Evolutionary conservation across 1,140 invertebrate species (phyloP).

Genomic region (Steinernema khuongi): DNA sequence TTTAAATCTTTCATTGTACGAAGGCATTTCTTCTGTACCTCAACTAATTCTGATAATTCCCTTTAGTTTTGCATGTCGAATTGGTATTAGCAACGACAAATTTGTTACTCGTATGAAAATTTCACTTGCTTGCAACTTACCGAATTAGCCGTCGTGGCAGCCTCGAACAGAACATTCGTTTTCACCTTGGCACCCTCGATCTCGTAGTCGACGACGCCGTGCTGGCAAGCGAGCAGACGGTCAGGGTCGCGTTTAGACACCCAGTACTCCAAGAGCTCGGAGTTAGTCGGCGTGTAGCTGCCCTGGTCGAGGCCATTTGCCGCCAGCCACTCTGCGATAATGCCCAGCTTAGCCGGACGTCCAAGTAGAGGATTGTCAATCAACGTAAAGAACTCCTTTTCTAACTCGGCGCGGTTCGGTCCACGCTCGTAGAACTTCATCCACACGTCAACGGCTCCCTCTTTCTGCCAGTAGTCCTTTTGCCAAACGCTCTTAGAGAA

Average conservation of each 20-base stretch:
- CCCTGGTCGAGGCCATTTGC: conserved; percentile 57
- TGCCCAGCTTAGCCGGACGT: conserved; percentile 57
- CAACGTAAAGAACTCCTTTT: conserved; percentile 57
- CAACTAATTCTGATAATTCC: background rate
- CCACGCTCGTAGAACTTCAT: conserved; percentile 59
- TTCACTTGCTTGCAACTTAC: conserved; percentile 32
- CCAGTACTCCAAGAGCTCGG: conserved; percentile 57
- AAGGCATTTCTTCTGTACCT: too few relatives aligned
- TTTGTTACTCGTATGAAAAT: too few relatives aligned
- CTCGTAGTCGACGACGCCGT: conserved; percentile 56
- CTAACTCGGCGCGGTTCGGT: conserved; percentile 49
- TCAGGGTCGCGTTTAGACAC: conserved; percentile 57
- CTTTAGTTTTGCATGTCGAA: background rate
- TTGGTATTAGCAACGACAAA: conserved; percentile 3
- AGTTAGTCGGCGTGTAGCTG: conserved; percentile 57
- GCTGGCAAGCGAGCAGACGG: conserved; percentile 53
- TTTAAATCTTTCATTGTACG: too few relatives aligned
- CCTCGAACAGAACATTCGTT: conserved; percentile 57
- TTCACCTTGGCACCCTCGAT: conserved; percentile 58
- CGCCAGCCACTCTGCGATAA: conserved; percentile 58
- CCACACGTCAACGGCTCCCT: conserved; percentile 57
- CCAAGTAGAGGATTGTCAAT: conserved; percentile 57
- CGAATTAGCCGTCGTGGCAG: conserved; percentile 55
- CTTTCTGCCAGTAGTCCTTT: conserved; percentile 59
- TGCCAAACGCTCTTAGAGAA: conserved; percentile 59